These are phyloP conservation scores for Thomomys bottae DNA, from an alignment of 2,113 vertebrate species.

Conservation along the genomic window DNA sequence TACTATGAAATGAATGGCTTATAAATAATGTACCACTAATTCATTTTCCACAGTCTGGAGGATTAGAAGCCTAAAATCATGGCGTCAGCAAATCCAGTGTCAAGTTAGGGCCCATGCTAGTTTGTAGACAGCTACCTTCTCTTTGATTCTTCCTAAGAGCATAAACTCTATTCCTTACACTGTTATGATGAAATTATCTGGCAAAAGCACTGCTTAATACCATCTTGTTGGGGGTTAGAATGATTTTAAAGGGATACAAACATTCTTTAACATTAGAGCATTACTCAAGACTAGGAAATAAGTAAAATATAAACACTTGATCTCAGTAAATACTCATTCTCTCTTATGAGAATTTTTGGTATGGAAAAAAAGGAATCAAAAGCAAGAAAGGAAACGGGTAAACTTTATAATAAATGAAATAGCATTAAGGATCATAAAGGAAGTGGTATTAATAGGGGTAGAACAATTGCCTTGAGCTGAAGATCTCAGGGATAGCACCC, in stretches of 20 bases:
- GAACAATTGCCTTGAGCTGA: too few species aligned
- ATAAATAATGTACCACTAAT: background rate
- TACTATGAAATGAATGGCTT: background rate
- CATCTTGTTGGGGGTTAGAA: background rate
- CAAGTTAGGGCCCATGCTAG: fast-evolving
- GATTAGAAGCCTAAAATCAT: background rate
- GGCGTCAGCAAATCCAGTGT: background rate
- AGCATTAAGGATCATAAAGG: background rate
- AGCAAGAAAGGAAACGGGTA: background rate
- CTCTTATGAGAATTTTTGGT: background rate
- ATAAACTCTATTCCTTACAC: background rate
- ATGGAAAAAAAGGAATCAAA: background rate
- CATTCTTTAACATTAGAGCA: background rate
- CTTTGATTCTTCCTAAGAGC: background rate
- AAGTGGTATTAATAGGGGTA: too few species aligned
- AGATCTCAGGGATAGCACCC: too few species aligned
- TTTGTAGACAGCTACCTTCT: background rate
- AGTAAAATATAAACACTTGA: background rate
- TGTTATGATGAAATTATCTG: background rate
- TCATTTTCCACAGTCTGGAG: background rate
- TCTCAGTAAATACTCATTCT: background rate
- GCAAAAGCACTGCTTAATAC: background rate
- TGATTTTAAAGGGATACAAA: background rate
- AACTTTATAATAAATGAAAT: background rate
- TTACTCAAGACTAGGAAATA: background rate